Conservation (phyloP, 2,888 invertebrate genomes). For the Tenthredo scrophulariae region DNA sequence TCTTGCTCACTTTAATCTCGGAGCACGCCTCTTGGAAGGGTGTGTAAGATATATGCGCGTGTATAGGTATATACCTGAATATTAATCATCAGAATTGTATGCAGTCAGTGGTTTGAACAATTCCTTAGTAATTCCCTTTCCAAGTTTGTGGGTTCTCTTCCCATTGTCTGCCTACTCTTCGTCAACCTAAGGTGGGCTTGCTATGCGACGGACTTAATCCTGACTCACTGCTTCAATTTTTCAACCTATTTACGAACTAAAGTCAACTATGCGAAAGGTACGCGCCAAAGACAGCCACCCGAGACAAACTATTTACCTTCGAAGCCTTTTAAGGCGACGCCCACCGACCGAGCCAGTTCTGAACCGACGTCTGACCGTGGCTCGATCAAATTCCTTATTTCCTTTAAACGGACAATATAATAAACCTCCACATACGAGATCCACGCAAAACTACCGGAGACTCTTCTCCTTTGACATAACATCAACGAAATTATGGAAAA, state of each 20-base stretch:
- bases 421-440: not conserved
- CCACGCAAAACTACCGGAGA: not conserved
- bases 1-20: constrained; percentile 45
- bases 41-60: not conserved
- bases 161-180: constrained; percentile 71
- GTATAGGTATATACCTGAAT: not conserved
- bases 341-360: constrained; percentile 46
- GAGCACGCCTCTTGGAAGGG: not conserved
- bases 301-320: constrained; percentile 11
- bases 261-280: constrained; percentile 50
- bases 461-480: not conserved
- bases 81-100: constrained; percentile 46
- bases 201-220: constrained; percentile 47
- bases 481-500: not conserved
- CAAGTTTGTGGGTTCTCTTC: constrained; percentile 61
- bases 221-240: constrained; percentile 64
- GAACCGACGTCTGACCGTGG: constrained; percentile 28
- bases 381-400: constrained; percentile 43
- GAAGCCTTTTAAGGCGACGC: constrained; percentile 49
- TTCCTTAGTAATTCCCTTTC: constrained; percentile 30
- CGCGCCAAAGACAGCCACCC: constrained; percentile 7
- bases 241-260: constrained; percentile 63
- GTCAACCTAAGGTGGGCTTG: constrained; percentile 58
- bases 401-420: constrained; percentile 10
- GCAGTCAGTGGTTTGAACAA: constrained; percentile 33